These are phyloP conservation scores for Ammodytes marinus DNA, from an alignment of 2,113 vertebrate species.

Conservation along the genomic window DNA sequence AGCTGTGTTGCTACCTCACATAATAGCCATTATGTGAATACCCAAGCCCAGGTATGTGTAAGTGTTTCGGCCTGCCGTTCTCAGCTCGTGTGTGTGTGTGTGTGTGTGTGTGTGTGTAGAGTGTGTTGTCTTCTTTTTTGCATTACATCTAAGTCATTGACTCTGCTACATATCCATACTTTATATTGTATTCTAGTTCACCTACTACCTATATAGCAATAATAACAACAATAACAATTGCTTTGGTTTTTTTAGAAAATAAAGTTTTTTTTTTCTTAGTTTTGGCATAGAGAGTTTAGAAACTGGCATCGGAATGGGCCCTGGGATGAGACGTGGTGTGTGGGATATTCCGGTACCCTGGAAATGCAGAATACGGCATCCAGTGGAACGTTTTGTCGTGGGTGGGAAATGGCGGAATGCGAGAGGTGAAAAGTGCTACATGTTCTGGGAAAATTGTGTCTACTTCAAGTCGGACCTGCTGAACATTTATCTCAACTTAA, in stretches of 20 bases:
- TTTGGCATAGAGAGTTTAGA: conserved; percentile 87
- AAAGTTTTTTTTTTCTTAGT: conserved; percentile 80
- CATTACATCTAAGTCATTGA: conserved; percentile 86
- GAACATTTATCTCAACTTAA: background rate
- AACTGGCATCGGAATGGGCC: conserved; percentile 72
- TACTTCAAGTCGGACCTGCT: conserved; percentile 32
- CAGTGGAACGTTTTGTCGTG: conserved; percentile 30
- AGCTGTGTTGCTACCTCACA: conserved; percentile 84
- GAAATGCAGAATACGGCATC: conserved; percentile 59
- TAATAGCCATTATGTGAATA: conserved; percentile 78
- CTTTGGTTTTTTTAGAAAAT: conserved; percentile 88
- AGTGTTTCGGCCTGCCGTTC: conserved; percentile 54
- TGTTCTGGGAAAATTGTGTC: conserved; percentile 60
- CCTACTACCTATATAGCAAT: conserved; percentile 70
- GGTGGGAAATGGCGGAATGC: conserved; percentile 39
- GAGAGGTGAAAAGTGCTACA: conserved; percentile 79
- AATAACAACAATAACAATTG: conserved; percentile 84
- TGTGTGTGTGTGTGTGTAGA: conserved; percentile 26
- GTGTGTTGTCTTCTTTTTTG: conserved; percentile 77
- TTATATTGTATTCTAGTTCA: conserved; percentile 73
- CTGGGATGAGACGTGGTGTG: conserved; percentile 63
- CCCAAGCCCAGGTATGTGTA: conserved; percentile 62
- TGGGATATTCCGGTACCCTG: conserved; percentile 37
- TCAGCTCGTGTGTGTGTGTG: conserved; percentile 34
- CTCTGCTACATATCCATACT: conserved; percentile 88